phyloP scores from a whole-genome alignment of 2,113 vertebrate genomes.

The Lethenteron reissneri region DNA sequence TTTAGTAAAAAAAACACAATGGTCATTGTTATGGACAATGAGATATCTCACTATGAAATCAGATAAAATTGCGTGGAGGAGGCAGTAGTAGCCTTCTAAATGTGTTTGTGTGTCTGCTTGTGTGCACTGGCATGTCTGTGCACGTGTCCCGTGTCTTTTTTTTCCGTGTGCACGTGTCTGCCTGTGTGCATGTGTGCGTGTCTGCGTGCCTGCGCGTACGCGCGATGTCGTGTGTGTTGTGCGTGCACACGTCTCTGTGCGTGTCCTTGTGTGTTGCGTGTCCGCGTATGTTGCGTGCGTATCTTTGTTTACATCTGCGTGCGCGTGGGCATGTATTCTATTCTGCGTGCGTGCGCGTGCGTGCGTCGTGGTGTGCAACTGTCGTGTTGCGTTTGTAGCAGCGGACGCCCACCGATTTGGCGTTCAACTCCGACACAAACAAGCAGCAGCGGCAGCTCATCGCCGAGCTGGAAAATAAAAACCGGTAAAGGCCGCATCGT shows the following conservation, averaged over 20 bases:
- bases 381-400: slow-evolving; percentile 21
- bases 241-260: neutral
- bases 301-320: neutral
- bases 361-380: neutral
- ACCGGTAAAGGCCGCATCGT: slow-evolving; percentile 34
- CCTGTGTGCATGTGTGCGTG: neutral
- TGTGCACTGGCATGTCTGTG: neutral
- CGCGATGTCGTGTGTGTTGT: slow-evolving; percentile 2
- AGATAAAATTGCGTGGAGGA: neutral
- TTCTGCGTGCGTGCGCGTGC: neutral
- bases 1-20: too few species aligned
- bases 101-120: neutral
- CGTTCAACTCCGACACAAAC: slow-evolving; percentile 75
- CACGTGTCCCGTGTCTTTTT: neutral
- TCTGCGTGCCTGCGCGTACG: neutral
- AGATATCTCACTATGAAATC: neutral
- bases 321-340: neutral
- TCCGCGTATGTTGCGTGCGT: neutral
- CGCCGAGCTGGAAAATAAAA: slow-evolving; percentile 91
- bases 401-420: slow-evolving; percentile 55
- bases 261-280: neutral
- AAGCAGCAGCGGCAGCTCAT: slow-evolving; percentile 92
- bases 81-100: neutral
- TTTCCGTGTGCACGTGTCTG: neutral
- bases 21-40: neutral